Evolutionary conservation across 2,888 invertebrate species (phyloP).

Genomic region (Scaptomyza reducta): DNA sequence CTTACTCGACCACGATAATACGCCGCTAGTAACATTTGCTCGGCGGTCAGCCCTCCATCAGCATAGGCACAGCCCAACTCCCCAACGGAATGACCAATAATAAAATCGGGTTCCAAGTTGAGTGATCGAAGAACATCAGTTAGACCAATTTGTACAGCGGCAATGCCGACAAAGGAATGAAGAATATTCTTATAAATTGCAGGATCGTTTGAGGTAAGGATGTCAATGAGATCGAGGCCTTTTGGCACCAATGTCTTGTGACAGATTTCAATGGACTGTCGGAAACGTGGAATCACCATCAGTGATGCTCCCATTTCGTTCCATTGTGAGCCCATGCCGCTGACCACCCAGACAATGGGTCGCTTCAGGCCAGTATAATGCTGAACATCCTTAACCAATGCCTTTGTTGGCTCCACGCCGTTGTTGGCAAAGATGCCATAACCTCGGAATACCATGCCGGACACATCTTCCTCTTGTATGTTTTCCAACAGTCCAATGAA

Average conservation of each 20-base stretch:
- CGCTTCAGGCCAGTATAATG: conserved; percentile 87
- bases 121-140: conserved; percentile 87
- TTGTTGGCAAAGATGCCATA: conserved; percentile 86
- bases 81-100: conserved; percentile 96
- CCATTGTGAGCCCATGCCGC: conserved; percentile 97
- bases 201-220: conserved; percentile 88
- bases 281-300: conserved; percentile 90
- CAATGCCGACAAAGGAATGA: conserved; percentile 90
- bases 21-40: conserved; percentile 93
- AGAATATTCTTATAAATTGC: conserved; percentile 87
- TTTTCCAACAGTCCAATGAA: conserved; percentile 87
- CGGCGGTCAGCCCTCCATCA: conserved; percentile 94
- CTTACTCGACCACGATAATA: conserved; percentile 93
- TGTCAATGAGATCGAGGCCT: conserved; percentile 87
- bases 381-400: conserved; percentile 85
- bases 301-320: conserved; percentile 91
- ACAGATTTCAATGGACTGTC: conserved; percentile 88
- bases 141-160: conserved; percentile 88
- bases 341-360: conserved; percentile 95
- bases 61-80: conserved; percentile 98
- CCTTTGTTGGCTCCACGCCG: conserved; percentile 60
- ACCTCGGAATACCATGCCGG: conserved; percentile 90
- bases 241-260: conserved; percentile 86
- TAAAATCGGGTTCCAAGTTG: conserved; percentile 89
- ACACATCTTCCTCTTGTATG: conserved; percentile 86